Evolutionary conservation across 2,888 invertebrate species (phyloP), one percentile per base, ranked within the genome.

Genomic region (Hemicrepidius hirtus): DNA sequence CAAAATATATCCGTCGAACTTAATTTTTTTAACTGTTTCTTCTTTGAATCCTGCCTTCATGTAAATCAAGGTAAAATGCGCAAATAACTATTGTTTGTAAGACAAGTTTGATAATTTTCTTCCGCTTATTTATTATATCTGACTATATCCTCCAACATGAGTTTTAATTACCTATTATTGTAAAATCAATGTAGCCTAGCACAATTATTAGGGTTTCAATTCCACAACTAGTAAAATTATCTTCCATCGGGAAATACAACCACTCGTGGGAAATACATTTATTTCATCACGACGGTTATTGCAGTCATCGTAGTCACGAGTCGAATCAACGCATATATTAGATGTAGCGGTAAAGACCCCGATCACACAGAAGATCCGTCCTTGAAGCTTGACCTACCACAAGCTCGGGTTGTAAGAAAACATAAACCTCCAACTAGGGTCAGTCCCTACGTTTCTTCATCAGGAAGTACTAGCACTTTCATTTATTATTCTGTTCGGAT

Each of bases 361-460:
- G 44, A 21, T 62, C 62, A 46, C 24, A 62, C 13, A 62, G 18
- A 62, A 44, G 28, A 62, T 32, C 62, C 35, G 46, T 62, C 44
- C 62, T 62, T 62, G 46, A 28, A 46, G 4, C 62, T 28, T 62
- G 62, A 62, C 62, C 62, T 62, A 62, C 62, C 32, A 62, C 62
- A 46, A 46, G 16, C 28, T 16, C 12, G n/a, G n/a, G 44, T 46
- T 62, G 32, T 18, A 46, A 28, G 18, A 24, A 62, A 46, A 20
- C 13, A 62, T 62, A 46, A 62, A 62, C 24, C 32, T 28, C 32
- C 62, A 46, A 13, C 62, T n/a, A 16, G 12, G 28, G 32, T 62
- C 40, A 62, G 62, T 21, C 62, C 62, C 53, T 53, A 7, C 3
- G 28, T 53, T 53, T 20, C 53, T 53, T 53, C 20, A 46, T 46